Evolutionary conservation across 2,888 invertebrate species (phyloP), one percentile per base, ranked within the genome.

Genomic region (Erebia palarica): DNA sequence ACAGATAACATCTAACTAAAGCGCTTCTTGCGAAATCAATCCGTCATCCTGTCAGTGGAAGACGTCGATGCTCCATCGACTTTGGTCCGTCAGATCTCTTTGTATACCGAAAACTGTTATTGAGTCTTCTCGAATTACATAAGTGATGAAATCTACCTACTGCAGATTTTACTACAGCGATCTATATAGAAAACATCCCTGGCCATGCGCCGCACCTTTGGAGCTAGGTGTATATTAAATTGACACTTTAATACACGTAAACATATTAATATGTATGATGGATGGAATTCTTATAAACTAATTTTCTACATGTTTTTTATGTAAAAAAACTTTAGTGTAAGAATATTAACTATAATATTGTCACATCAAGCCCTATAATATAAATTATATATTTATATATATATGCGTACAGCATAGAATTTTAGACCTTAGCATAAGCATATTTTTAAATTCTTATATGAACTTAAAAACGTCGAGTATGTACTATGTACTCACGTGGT

Each of bases 11-110:
- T 75, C 73, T 75, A n/a, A 71, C 68, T 73, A 74, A 69, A 79
- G 72, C 74, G 77, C 74, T 76, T 81, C 80, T 64, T 73, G 76
- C 75, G 73, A 80, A 80, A 82, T 81, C 79, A 79, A 82, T 82
- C 82, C 80, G 81, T 83, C 82, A 80, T 79, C 75, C 79, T 81
- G 81, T 75, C 82, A 78, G 69, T 76, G 73, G 70, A 68, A 74
- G 77, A 77, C 73, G 68, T 77, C 74, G 72, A 77, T 74, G 69
- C 58, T 55, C 53, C 60, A 49, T 42, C 61, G 70, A 70, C 68
- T 70, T 61, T 44, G 60, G 55, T 74, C 68, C 60, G 60, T 55
- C 53, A 57, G 44, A 59, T 58, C 60, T 58, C 61, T 74, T 71
- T 67, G 70, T 72, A 53, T 66, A 36, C 36, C 36, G 1, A 51